These are phyloP conservation scores for Cheilosia urbana DNA, from an alignment of 2,888 invertebrate genomes.

Conservation along the genomic window DNA sequence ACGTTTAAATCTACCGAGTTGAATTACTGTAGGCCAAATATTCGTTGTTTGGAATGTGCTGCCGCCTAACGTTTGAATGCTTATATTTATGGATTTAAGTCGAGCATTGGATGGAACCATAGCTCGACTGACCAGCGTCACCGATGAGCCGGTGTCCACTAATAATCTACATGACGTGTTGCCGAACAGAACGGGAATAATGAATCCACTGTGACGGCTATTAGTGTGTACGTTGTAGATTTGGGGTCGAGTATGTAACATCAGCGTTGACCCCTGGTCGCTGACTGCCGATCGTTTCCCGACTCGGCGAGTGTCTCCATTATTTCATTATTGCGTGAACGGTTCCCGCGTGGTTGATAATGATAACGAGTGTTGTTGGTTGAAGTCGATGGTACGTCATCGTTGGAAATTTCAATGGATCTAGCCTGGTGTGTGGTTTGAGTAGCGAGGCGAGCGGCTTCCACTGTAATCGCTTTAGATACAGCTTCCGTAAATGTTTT, in stretches of 20 bases:
- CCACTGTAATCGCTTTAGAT: conserved; percentile 12
- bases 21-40: conserved; percentile 16
- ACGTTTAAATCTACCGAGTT: conserved; percentile 28
- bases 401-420: conserved; percentile 13
- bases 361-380: neutral
- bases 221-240: conserved; percentile 27
- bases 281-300: conserved; percentile 45
- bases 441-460: conserved; percentile 21
- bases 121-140: conserved; percentile 6
- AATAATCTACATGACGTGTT: conserved; percentile 5
- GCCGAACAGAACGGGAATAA: conserved; percentile 3
- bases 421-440: conserved; percentile 29
- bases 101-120: conserved; percentile 31
- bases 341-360: neutral
- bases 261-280: conserved; percentile 41
- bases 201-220: conserved; percentile 7
- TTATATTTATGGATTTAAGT: conserved; percentile 2
- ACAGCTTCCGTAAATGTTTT: conserved; percentile 32
- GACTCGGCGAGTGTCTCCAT: conserved; percentile 12
- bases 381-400: neutral
- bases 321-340: neutral
- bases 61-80: conserved; percentile 23
- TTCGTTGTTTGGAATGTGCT: conserved; percentile 12
- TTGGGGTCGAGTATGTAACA: conserved; percentile 26
- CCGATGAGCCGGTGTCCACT: conserved; percentile 26